These are phyloP conservation scores for Operophtera brumata DNA, from an alignment of 2,888 invertebrate species.

Conservation along the genomic window DNA sequence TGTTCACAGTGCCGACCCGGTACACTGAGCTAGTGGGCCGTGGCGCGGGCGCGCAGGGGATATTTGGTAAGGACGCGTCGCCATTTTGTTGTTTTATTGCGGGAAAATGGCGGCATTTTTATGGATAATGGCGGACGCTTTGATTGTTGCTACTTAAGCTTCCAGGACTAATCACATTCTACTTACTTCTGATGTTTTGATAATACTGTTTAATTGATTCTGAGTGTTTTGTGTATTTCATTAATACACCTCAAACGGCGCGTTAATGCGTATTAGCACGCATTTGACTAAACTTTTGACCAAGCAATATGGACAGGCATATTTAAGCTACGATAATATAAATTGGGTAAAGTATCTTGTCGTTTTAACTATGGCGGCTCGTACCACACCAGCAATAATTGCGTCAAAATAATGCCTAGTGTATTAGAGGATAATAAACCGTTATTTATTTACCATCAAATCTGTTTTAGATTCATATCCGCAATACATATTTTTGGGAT, in stretches of 20 bases:
- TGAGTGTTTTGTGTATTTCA: slow-evolving; percentile 4
- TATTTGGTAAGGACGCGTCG: slow-evolving; percentile 84
- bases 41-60: slow-evolving; percentile 87
- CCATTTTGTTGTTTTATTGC: slow-evolving; percentile 38
- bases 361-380: no score
- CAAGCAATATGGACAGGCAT: slow-evolving; percentile 9
- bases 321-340: neutral
- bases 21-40: slow-evolving; percentile 83
- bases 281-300: slow-evolving; percentile 19
- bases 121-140: slow-evolving; percentile 45
- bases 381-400: no score
- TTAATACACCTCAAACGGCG: slow-evolving; percentile 16
- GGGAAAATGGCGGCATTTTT: slow-evolving; percentile 31
- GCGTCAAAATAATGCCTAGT: no score
- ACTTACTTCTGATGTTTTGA: slow-evolving; percentile 15
- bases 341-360: no score
- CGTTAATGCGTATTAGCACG: slow-evolving; percentile 20
- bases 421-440: no score
- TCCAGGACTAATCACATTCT: slow-evolving; percentile 41
- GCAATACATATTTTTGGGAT: no score
- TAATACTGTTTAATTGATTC: slow-evolving; percentile 20
- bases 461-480: no score
- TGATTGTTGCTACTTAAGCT: slow-evolving; percentile 42
- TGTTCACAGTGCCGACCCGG: slow-evolving; percentile 85
- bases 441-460: no score